Evolutionary conservation across 2,113 vertebrate species (phyloP).

Genomic region (Telmatochromis brichardi): DNA sequence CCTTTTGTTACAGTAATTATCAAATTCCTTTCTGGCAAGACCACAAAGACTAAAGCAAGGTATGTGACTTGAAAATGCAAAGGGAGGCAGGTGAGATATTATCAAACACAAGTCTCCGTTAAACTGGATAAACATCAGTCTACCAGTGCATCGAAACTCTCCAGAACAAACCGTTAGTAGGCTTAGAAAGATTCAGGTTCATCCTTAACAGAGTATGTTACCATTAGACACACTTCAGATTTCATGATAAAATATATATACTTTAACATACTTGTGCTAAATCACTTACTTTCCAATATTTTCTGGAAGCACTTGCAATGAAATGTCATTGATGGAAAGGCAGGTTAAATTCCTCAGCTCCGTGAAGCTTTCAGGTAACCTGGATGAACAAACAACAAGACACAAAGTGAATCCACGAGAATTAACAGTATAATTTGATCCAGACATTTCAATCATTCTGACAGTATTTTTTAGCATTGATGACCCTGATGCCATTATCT

Average conservation of each 20-base stretch:
- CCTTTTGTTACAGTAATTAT: neutral
- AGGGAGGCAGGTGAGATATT: neutral
- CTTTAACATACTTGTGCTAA: neutral
- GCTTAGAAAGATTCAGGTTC: neutral
- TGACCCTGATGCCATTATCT: neutral
- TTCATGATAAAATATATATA: neutral
- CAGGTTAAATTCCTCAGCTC: slow-evolving; percentile 90
- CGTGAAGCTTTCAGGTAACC: slow-evolving; percentile 93
- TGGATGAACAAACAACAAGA: slow-evolving; percentile 46
- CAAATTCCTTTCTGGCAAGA: neutral
- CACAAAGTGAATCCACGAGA: neutral
- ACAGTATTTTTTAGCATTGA: neutral
- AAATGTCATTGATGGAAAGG: slow-evolving; percentile 99
- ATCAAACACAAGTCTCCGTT: neutral
- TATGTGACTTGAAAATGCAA: neutral
- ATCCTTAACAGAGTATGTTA: neutral
- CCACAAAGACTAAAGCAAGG: neutral
- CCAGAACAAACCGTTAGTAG: neutral
- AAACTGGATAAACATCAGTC: neutral
- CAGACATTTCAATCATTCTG: neutral
- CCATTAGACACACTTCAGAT: neutral
- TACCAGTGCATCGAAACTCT: neutral
- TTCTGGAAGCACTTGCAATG: slow-evolving; percentile 90
- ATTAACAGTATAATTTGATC: neutral
- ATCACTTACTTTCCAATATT: slow-evolving; percentile 97